Evolutionary conservation across 2,797 vertebrate genomes (phyloP).

Genomic region (Takifugu rubripes): DNA sequence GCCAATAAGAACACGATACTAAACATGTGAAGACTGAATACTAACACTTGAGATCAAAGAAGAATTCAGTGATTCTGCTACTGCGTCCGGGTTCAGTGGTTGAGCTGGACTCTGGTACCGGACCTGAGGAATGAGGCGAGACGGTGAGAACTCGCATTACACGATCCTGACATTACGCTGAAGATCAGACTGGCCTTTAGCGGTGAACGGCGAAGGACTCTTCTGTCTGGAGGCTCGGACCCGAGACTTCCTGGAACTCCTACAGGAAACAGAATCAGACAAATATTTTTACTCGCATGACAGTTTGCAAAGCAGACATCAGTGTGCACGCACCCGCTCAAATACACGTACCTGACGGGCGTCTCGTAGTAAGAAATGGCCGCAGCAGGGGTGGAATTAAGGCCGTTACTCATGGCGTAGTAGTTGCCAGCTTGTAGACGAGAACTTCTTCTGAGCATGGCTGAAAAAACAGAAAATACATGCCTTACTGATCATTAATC

Average conservation of each 20-base stretch:
- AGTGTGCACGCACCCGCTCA: conserved; percentile 3
- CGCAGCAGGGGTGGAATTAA: conserved; percentile 63
- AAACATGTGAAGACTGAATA: background rate
- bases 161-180: background rate
- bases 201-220: too few relatives aligned
- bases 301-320: background rate
- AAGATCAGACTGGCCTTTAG: background rate
- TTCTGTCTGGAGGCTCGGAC: too few relatives aligned
- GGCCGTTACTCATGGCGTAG: conserved; percentile 69
- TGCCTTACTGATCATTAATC: background rate
- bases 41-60: conserved; percentile 45
- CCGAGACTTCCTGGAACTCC: too few relatives aligned
- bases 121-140: too few relatives aligned
- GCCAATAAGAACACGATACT: background rate
- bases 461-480: conserved; percentile 34
- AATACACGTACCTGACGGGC: conserved; percentile 58
- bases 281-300: background rate
- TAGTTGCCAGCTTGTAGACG: conserved; percentile 65
- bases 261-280: background rate
- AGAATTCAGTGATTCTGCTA: conserved; percentile 20
- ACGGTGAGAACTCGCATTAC: too few relatives aligned
- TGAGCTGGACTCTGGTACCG: too few relatives aligned
- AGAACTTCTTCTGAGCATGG: conserved; percentile 71
- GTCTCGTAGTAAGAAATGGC: conserved; percentile 71
- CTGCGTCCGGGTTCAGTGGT: conserved; percentile 5